Conservation (phyloP, 37 sponge, comb jelly and placozoan genomes). For the Dysidea cf. avara region DNA sequence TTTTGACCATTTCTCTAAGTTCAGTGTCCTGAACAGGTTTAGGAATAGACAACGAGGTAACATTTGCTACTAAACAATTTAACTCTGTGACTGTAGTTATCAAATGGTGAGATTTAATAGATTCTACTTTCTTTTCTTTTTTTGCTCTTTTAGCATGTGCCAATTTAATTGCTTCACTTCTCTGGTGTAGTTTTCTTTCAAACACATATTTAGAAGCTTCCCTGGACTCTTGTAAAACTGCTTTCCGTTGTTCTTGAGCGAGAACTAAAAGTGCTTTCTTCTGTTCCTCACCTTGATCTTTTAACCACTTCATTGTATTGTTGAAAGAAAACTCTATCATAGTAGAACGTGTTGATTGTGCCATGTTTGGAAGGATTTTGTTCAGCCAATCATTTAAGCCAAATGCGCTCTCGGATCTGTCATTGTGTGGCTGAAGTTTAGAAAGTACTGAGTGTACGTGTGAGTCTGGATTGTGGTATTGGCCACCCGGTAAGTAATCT, state of each 20-base stretch:
- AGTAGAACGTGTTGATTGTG: conserved; percentile 22
- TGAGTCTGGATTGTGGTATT: conserved; percentile 11
- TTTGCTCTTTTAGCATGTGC: too few species aligned
- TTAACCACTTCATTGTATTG: conserved; percentile 8
- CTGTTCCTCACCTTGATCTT: conserved; percentile 3
- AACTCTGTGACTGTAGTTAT: conserved; percentile 6
- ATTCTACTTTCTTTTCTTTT: neutral
- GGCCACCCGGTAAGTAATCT: conserved; percentile 24
- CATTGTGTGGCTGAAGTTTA: conserved; percentile 24
- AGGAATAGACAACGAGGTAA: conserved; percentile 19
- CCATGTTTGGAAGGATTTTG: conserved; percentile 23
- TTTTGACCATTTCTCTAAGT: conserved; percentile 1
- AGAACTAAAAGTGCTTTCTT: neutral
- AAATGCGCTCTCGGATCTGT: conserved; percentile 23
- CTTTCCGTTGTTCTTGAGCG: neutral
- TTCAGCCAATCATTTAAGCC: conserved; percentile 24
- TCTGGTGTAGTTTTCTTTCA: too few species aligned
- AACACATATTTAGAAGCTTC: too few species aligned
- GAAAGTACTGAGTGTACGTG: conserved; percentile 1
- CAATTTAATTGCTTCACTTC: too few species aligned
- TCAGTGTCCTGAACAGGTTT: conserved; percentile 8
- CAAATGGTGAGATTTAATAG: neutral
- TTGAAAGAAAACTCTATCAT: conserved; percentile 3
- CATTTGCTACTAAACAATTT: neutral
- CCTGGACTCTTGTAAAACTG: too few species aligned